Base-by-base conservation (phyloP, 2,113 vertebrate genomes). In the Ammodytes dubius region DNA sequence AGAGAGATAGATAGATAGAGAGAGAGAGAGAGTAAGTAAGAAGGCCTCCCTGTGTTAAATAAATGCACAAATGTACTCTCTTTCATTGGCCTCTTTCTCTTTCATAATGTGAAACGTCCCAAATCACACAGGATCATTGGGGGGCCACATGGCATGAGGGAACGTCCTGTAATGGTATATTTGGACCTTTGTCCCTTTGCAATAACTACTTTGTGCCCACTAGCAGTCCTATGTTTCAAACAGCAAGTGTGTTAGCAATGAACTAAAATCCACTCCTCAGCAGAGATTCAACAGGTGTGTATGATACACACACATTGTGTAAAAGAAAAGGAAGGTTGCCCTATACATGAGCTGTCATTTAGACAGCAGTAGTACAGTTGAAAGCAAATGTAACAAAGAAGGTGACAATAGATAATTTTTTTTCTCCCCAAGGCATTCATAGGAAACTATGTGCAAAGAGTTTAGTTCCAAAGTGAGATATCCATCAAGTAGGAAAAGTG, bases 21-120 rank as follows among this genome's bases (percentile, higher is more conserved):
- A 49, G 57, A 61, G 69, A 64, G n/a, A 45, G 27, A 77, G 59
- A 43, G 58, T 74, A 81, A 81, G 86, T 70, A 83, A 27, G 74
- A 77, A 85, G 40, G 74, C 79, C 77, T 85, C 65, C 69, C 68
- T 81, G 70, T 81, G 68, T 69, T 73, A 61, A 81, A 86, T 56
- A 82, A 88, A 88, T 66, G 43, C 65, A 77, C 69, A 81, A 45
- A 70, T 49, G 37, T 52, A 49, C 50, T 79, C 3, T 58, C n/a
- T 64, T 11, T 65, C 45, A 69, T 58, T 67, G 27, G 70, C 37
- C 63, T 68, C 40, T 72, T 79, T 74, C 37, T 45, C 17, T 1
- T 27, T 54, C 46, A 65, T 37, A 81, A 43, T n/a, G 27, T n/a
- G 40, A 60, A 72, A 71, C 7, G 19, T 50, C 9, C 17, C 14